Conservation (phyloP, 2,888 invertebrate genomes). For the Xylota sylvarum region DNA sequence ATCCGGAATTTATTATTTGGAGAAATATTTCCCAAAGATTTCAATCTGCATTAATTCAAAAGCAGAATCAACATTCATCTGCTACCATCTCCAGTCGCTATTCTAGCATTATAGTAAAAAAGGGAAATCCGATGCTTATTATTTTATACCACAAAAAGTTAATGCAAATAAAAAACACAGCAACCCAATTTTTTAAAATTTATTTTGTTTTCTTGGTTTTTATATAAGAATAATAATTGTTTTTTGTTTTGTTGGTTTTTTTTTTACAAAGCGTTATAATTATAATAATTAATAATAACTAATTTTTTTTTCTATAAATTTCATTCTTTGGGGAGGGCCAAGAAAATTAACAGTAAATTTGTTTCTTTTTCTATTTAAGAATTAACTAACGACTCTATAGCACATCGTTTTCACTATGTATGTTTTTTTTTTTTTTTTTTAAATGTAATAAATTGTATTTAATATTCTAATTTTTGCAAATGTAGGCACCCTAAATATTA, state of each 20-base stretch:
- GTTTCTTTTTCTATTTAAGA: slow-evolving; percentile 78
- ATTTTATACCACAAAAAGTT: too few species aligned
- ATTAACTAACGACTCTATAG: slow-evolving; percentile 78
- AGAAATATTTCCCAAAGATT: too few species aligned
- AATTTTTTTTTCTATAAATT: slow-evolving; percentile 71
- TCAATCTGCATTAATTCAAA: too few species aligned
- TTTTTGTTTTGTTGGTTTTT: slow-evolving; percentile 63
- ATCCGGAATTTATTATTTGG: too few species aligned
- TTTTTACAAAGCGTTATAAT: slow-evolving; percentile 77
- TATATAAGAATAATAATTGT: slow-evolving; percentile 77
- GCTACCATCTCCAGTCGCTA: too few species aligned
- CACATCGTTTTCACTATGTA: slow-evolving; percentile 74
- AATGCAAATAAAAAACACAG: background rate
- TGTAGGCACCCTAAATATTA: slow-evolving; percentile 85
- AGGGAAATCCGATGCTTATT: too few species aligned
- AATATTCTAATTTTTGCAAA: slow-evolving; percentile 84
- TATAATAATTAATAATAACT: slow-evolving; percentile 75
- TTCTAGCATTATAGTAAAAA: too few species aligned
- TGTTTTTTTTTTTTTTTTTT: slow-evolving; percentile 60
- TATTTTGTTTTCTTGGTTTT: slow-evolving; percentile 76
- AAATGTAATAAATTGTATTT: slow-evolving; percentile 80
- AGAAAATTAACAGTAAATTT: slow-evolving; percentile 77
- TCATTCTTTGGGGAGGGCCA: slow-evolving; percentile 73
- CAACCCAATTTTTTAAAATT: slow-evolving; percentile 79
- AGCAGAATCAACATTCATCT: too few species aligned